These are phyloP conservation scores for Euzetes globulus DNA, from an alignment of 2,888 invertebrate species.

Conservation along the genomic window DNA sequence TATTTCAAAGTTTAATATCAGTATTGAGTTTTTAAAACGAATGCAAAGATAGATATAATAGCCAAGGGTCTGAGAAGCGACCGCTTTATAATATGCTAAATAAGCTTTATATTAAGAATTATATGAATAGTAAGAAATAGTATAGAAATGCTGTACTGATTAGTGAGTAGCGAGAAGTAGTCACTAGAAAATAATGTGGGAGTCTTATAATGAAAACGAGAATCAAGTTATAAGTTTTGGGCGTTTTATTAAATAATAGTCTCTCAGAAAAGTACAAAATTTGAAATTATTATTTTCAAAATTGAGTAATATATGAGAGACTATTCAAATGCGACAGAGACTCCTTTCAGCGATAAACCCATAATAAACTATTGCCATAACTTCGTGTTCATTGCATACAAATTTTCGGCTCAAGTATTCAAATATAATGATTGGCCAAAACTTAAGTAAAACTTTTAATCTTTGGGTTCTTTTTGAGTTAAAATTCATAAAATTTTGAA, in stretches of 20 bases:
- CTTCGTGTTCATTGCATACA: background rate
- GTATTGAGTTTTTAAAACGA: background rate
- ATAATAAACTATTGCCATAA: conserved; percentile 9
- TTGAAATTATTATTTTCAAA: background rate
- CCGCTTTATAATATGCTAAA: conserved; percentile 3
- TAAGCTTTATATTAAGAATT: background rate
- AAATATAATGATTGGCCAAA: conserved; percentile 18
- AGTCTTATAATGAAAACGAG: conserved; percentile 2
- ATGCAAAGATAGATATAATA: too few species aligned
- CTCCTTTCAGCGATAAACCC: background rate
- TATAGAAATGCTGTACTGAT: background rate
- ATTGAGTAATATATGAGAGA: background rate
- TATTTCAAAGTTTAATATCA: background rate
- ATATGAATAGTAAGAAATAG: background rate
- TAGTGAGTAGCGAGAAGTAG: conserved; percentile 24
- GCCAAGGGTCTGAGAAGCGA: background rate
- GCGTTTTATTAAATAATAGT: conserved; percentile 14
- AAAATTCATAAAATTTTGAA: background rate
- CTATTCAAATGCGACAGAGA: background rate
- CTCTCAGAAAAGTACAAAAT: background rate
- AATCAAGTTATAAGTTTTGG: conserved; percentile 27
- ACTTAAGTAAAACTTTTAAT: conserved; percentile 4
- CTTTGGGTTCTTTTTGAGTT: background rate
- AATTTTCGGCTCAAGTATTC: background rate
- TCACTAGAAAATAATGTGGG: conserved; percentile 18